Evolutionary conservation across 1,140 invertebrate genomes (phyloP).

Genomic region (Aphelinus certus): DNA sequence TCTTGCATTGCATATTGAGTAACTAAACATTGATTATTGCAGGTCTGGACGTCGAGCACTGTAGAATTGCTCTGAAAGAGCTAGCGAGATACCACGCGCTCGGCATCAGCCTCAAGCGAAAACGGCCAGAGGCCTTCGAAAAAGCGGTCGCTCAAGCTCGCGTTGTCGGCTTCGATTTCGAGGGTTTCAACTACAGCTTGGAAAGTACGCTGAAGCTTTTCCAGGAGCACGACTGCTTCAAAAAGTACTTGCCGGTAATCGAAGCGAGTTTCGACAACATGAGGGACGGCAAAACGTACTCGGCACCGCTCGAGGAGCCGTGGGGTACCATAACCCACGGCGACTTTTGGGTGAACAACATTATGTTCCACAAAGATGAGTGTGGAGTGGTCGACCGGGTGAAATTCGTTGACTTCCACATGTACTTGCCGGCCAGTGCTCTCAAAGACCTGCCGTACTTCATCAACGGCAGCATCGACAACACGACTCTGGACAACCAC

Average conservation of each 20-base stretch:
- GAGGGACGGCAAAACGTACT: conserved; percentile 41
- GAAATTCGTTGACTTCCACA: conserved; percentile 74
- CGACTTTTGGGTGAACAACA: conserved; percentile 73
- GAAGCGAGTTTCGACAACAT: conserved; percentile 44
- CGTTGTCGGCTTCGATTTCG: background rate
- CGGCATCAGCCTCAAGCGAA: conserved; percentile 66
- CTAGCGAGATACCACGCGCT: conserved; percentile 69
- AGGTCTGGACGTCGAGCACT: conserved; percentile 65
- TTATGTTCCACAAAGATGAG: conserved; percentile 59
- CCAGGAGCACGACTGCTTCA: conserved; percentile 39
- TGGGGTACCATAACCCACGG: conserved; percentile 66
- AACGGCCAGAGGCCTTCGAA: conserved; percentile 65
- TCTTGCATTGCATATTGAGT: too few relatives aligned
- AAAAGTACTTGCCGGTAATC: conserved; percentile 46
- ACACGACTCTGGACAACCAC: conserved; percentile 57
- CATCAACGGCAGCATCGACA: conserved; percentile 66
- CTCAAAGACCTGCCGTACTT: conserved; percentile 70
- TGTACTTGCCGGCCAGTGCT: conserved; percentile 66
- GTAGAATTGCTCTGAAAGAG: conserved; percentile 61
- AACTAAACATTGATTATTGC: background rate
- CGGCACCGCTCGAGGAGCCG: conserved; percentile 41
- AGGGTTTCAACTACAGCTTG: conserved; percentile 40
- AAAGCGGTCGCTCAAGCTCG: background rate
- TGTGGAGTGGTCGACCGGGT: conserved; percentile 58
- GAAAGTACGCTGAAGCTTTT: conserved; percentile 44